phyloP scores from a whole-genome alignment of 2,797 vertebrate species.

The Pteropus rufus region DNA sequence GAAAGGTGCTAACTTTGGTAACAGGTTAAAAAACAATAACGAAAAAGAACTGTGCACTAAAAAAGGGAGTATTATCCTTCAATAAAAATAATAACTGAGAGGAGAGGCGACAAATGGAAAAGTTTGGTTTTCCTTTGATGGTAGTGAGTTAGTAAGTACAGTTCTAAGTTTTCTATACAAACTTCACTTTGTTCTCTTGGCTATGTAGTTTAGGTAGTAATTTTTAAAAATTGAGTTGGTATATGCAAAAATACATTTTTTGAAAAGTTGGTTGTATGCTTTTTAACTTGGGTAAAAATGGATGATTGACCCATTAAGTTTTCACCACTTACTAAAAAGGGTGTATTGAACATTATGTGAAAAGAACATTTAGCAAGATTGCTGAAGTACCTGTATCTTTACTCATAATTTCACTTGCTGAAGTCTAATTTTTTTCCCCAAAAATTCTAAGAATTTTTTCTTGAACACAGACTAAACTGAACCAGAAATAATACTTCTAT shows the following conservation, averaged over 20 bases:
- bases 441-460: background rate
- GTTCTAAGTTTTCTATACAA: background rate
- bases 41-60: background rate
- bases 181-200: background rate
- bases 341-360: background rate
- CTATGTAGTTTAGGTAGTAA: background rate
- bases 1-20: background rate
- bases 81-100: background rate
- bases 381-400: background rate
- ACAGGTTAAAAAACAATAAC: background rate
- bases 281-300: slow-evolving; percentile 1
- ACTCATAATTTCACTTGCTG: background rate
- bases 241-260: background rate
- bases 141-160: too few relatives aligned
- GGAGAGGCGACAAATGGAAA: background rate
- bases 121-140: background rate
- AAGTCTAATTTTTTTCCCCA: background rate
- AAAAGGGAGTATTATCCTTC: background rate
- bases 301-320: background rate
- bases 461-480: background rate
- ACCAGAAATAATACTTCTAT: background rate
- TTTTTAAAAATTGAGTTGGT: background rate
- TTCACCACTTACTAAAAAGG: background rate
- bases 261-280: background rate
- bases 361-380: background rate